Conservation (phyloP, 30 jellyfish, hydroid and myxozoan species). For the Morbakka virulenta region DNA sequence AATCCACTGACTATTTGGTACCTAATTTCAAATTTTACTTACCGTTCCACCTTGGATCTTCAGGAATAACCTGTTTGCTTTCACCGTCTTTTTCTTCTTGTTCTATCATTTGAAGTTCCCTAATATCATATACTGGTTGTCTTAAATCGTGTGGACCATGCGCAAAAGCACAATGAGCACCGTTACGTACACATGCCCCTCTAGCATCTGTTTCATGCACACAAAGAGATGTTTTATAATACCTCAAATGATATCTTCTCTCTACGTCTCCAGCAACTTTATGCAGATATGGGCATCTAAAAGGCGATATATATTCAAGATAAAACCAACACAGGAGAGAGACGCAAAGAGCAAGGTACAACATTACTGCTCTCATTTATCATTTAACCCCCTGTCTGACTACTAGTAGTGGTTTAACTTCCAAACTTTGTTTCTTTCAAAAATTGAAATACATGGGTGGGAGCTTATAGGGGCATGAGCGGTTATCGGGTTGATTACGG, state of each 20-base stretch:
- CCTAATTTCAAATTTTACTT: no score
- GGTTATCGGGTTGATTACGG: no score
- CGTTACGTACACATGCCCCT: slow-evolving; percentile 91
- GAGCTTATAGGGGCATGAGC: no score
- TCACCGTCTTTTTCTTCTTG: slow-evolving; percentile 94
- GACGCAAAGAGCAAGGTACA: not conserved
- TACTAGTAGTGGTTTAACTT: no score
- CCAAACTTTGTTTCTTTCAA: no score
- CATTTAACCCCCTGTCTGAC: not conserved
- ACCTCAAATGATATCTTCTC: slow-evolving; percentile 86
- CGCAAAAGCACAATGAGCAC: slow-evolving; percentile 99
- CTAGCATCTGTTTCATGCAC: slow-evolving; percentile 94
- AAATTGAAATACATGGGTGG: no score
- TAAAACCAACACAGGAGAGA: no score
- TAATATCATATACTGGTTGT: slow-evolving; percentile 93
- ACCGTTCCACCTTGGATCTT: slow-evolving; percentile 99
- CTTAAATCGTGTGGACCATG: slow-evolving; percentile 95
- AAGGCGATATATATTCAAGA: not conserved
- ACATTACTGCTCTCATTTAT: not conserved
- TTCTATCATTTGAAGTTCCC: slow-evolving; percentile 92
- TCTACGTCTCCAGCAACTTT: slow-evolving; percentile 99
- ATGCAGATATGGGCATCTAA: slow-evolving; percentile 91
- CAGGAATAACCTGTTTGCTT: slow-evolving; percentile 89
- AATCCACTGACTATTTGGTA: no score
- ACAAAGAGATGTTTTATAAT: slow-evolving; percentile 95